These are phyloP conservation scores for Acronicta alni DNA, from an alignment of 2,888 invertebrate species.

Conservation along the genomic window DNA sequence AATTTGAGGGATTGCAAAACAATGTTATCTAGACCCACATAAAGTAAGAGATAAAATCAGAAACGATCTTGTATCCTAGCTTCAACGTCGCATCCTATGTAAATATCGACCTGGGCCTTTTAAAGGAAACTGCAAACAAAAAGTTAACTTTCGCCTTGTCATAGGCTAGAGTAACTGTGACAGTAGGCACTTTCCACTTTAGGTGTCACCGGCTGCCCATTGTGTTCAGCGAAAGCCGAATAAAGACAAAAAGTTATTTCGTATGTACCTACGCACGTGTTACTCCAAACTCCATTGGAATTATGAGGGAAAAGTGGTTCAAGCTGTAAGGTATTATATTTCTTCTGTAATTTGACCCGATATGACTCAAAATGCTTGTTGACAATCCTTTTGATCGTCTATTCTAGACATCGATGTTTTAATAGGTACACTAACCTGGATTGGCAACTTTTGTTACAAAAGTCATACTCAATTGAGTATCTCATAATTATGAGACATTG, in stretches of 20 bases:
- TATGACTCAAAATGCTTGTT: conserved; percentile 32
- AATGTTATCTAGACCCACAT: conserved; percentile 28
- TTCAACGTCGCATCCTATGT: conserved; percentile 52
- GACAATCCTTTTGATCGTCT: conserved; percentile 17
- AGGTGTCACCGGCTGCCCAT: conserved; percentile 77
- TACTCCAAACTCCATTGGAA: conserved; percentile 29
- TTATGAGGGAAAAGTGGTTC: conserved; percentile 7
- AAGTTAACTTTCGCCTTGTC: conserved; percentile 77
- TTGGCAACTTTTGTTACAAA: conserved; percentile 20
- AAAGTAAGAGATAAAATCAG: conserved; percentile 35
- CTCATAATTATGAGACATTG: too few relatives aligned
- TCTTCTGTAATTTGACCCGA: conserved; percentile 18
- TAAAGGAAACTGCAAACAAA: conserved; percentile 71
- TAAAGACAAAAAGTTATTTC: conserved; percentile 74
- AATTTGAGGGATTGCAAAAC: conserved; percentile 8
- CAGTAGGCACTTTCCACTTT: conserved; percentile 78
- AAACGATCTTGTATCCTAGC: conserved; percentile 14
- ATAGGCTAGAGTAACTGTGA: conserved; percentile 59
- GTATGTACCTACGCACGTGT: conserved; percentile 36
- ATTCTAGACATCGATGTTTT: conserved; percentile 41
- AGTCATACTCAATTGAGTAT: conserved; percentile 24
- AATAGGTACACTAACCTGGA: conserved; percentile 31
- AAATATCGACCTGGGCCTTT: conserved; percentile 70
- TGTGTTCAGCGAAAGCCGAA: conserved; percentile 82
- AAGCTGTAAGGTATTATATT: conserved; percentile 19